Evolutionary conservation across 2,113 vertebrate genomes (phyloP).

Genomic region (Cryptoleucopteryx plumbea): DNA sequence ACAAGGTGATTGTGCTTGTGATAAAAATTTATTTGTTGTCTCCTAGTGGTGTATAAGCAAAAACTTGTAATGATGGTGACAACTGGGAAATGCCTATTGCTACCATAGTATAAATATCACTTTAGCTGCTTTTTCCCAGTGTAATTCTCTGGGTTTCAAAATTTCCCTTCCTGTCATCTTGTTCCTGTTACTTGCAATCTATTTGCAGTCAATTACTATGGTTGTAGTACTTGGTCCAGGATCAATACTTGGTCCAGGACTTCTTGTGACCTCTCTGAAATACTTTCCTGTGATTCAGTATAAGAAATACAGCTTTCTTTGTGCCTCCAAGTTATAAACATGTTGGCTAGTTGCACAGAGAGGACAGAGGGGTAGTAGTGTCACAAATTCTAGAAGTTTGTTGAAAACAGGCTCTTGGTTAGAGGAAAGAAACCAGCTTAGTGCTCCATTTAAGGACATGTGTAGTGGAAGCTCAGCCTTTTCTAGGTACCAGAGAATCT

Average conservation of each 20-base stretch:
- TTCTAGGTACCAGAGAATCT: background rate
- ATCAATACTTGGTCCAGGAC: background rate
- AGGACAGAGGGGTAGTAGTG: background rate
- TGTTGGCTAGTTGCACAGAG: background rate
- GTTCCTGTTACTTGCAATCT: background rate
- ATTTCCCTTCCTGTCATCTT: background rate
- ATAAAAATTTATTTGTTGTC: background rate
- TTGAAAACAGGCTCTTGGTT: background rate
- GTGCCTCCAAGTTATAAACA: background rate
- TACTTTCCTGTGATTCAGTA: background rate
- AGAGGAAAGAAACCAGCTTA: background rate
- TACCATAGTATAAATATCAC: background rate
- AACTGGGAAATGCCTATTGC: background rate
- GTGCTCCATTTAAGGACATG: background rate
- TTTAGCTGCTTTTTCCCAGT: background rate
- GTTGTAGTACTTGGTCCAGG: background rate
- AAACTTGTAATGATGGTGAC: background rate
- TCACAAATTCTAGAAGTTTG: background rate
- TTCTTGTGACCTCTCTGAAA: background rate
- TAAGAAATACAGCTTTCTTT: background rate
- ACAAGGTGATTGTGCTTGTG: background rate
- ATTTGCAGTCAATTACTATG: background rate
- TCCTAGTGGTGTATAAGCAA: background rate
- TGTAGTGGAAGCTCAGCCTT: background rate
- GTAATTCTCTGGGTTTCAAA: background rate